These are phyloP conservation scores for Arctocebus calabarensis DNA, from an alignment of 2,797 vertebrate species.

Conservation along the genomic window DNA sequence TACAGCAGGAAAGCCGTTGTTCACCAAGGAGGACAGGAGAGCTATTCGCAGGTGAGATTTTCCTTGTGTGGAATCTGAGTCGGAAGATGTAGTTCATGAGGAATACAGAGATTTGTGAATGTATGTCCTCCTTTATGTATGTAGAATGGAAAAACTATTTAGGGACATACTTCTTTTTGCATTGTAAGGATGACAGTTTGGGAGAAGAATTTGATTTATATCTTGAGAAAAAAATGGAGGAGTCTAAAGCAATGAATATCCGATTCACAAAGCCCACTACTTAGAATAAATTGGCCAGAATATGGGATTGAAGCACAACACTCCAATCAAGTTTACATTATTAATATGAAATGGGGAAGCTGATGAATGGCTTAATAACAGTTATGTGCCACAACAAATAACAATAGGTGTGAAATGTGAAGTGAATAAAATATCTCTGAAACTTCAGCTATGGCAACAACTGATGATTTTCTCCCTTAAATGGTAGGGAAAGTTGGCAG, in stretches of 20 bases:
- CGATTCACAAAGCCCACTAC: constrained; percentile 7
- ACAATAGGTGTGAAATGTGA: not conserved
- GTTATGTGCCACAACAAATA: not conserved
- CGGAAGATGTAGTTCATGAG: constrained; percentile 27
- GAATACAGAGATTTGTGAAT: not conserved
- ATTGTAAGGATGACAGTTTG: not conserved
- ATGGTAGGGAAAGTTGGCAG: not conserved
- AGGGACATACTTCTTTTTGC: not conserved
- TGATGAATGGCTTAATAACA: not conserved
- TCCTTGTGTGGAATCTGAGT: not conserved
- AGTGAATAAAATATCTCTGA: not conserved
- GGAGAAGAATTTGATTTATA: constrained; percentile 22
- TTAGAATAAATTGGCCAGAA: constrained; percentile 18
- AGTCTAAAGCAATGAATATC: not conserved
- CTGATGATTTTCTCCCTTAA: not conserved
- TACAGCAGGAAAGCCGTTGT: not conserved
- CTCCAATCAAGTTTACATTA: not conserved
- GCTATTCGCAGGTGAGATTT: not conserved
- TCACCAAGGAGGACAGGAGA: not conserved
- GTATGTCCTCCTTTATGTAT: not conserved
- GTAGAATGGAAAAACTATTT: not conserved
- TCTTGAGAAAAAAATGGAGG: constrained; percentile 6
- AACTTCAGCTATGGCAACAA: not conserved
- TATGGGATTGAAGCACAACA: not conserved
- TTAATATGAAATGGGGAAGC: not conserved